Conservation (phyloP, 2,797 vertebrate species). For the Lemur catta region DNA sequence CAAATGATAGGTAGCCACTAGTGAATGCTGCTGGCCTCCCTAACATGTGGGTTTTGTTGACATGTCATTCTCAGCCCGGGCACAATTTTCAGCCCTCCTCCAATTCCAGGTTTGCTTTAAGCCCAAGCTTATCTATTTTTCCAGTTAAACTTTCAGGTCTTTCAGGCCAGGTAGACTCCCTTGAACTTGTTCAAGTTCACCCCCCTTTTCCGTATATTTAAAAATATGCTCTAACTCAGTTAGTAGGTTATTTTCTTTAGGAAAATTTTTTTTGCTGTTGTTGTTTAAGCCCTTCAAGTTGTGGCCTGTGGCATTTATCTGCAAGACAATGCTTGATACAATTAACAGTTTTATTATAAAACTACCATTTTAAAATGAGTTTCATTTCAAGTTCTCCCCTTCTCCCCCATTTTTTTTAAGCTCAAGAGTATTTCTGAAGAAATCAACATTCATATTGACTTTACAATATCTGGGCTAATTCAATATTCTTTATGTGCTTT, state of each 20-base stretch:
- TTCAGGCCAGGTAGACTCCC: constrained; percentile 51
- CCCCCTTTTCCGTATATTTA: constrained; percentile 1
- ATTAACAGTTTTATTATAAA: constrained; percentile 60
- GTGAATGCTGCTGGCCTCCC: background rate
- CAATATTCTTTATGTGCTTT: constrained; percentile 80
- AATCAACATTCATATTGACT: constrained; percentile 75
- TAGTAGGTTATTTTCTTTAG: constrained; percentile 74
- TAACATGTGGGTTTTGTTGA: background rate
- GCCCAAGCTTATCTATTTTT: constrained; percentile 52
- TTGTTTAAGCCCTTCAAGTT: constrained; percentile 70
- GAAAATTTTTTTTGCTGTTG: background rate
- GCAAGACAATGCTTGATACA: constrained; percentile 66
- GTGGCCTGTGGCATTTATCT: constrained; percentile 73
- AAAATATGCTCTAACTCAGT: constrained; percentile 56
- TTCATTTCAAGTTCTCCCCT: constrained; percentile 64
- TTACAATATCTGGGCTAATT: constrained; percentile 82
- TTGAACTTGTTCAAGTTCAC: background rate
- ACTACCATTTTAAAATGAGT: constrained; percentile 65
- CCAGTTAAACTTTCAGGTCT: constrained; percentile 30
- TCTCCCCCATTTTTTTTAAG: background rate
- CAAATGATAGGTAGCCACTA: background rate
- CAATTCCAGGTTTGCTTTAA: background rate
- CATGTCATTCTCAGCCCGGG: background rate
- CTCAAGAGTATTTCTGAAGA: constrained; percentile 61
- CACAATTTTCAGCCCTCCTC: background rate